Percentiles rank a stretch among this genome's conserved stretches.
These are phyloP conservation scores for Cheirogaleus medius DNA, from an alignment of 2,113 vertebrate genomes.

Conservation along the genomic window DNA sequence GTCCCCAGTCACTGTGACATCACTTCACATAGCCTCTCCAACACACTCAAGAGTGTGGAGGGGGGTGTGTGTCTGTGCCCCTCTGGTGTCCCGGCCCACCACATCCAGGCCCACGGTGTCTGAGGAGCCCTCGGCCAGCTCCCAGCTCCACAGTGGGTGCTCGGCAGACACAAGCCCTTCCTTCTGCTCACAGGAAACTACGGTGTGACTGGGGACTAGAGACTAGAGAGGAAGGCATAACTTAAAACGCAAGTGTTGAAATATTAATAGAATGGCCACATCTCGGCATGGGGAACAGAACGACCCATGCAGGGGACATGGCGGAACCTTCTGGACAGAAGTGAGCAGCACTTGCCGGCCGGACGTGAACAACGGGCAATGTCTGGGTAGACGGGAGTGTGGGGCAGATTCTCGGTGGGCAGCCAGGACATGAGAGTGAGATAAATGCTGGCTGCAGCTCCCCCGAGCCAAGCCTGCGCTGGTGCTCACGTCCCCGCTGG, in stretches of 20 bases:
- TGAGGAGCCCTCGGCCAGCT: neutral
- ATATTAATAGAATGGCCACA: too few species aligned
- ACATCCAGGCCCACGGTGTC: fast-evolving
- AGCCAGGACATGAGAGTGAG: fast-evolving
- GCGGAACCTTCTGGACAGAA: neutral
- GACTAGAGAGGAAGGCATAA: fast-evolving
- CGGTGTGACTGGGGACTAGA: fast-evolving
- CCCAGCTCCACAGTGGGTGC: fast-evolving
- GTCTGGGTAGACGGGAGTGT: fast-evolving
- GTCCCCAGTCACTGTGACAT: too few species aligned
- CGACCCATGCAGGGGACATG: fast-evolving
- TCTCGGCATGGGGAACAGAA: fast-evolving
- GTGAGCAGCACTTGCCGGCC: too few species aligned
- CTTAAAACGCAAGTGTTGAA: fast-evolving
- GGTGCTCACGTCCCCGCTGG: fast-evolving
- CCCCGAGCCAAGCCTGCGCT: too few species aligned
- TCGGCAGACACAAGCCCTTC: too few species aligned
- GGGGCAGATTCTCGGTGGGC: neutral
- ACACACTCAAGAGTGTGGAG: too few species aligned
- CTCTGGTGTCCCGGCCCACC: fast-evolving
- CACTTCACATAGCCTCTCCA: neutral
- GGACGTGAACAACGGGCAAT: fast-evolving
- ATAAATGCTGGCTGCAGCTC: fast-evolving
- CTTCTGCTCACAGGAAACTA: too few species aligned
- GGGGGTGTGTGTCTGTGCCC: neutral